phyloP scores from a whole-genome alignment of 2,113 vertebrate genomes.

The Crypturellus undulatus region DNA sequence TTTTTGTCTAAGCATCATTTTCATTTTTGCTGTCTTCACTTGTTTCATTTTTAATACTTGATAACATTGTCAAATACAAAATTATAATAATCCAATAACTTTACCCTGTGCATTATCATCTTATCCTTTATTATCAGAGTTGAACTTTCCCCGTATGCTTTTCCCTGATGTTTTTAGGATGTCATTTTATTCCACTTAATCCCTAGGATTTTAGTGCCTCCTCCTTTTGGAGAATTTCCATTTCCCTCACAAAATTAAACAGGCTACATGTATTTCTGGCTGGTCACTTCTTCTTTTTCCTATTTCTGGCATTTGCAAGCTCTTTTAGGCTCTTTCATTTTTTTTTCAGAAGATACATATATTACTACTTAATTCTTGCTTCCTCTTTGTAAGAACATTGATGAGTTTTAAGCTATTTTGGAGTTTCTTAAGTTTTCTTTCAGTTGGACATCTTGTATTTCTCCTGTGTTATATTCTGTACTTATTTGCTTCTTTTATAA shows the following conservation, averaged over 20 bases:
- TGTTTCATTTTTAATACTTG: neutral
- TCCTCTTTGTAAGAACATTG: neutral
- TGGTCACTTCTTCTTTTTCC: neutral
- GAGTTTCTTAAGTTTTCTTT: neutral
- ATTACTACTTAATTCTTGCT: neutral
- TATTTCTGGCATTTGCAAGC: neutral
- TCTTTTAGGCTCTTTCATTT: neutral
- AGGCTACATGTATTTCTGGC: accelerated
- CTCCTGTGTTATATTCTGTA: neutral
- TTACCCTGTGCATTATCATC: neutral
- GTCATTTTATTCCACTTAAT: neutral
- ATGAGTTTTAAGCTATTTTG: neutral
- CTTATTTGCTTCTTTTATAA: neutral
- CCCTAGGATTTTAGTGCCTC: neutral
- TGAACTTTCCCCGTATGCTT: neutral
- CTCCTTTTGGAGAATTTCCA: neutral
- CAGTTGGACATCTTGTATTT: neutral
- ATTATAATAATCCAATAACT: neutral
- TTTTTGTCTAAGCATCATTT: neutral
- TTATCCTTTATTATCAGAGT: neutral
- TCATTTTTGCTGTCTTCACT: neutral
- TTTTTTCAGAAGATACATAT: neutral
- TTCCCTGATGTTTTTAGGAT: neutral
- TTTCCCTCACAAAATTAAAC: neutral
- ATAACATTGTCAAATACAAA: neutral